Base-by-base conservation (phyloP, 2,888 invertebrate genomes). In the Platycheirus rosarum region DNA sequence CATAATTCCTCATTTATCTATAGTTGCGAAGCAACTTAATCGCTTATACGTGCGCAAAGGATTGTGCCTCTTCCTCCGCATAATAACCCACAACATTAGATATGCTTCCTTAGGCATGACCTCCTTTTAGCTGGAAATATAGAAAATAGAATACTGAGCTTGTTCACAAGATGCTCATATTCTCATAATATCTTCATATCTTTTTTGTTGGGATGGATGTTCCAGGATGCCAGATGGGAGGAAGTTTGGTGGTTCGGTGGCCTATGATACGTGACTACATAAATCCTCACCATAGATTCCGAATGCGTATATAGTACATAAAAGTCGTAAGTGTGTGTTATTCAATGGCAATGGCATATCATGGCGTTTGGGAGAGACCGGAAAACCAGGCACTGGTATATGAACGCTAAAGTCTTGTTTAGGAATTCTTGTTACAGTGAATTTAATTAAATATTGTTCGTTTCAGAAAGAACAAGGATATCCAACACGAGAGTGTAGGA, bases 391-490 rank as follows among this genome's bases (percentile, higher is more conserved):
- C 18, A 23, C 23, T 8, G 6, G 6, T 16, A 4, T 9, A 11
- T 9, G 18, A 53, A 32, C 63, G 57, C 53, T 75, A 66, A 71
- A 66, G 60, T 76, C 53, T 65, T 70, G 40, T 70, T 75, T 78
- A 68, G 73, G 62, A 29, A 70, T 14, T 26, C 14, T 42, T n/a
- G n/a, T 14, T 65, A 65, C 51, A 76, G 57, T 32, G 57, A 80
- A 80, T 70, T 69, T 75, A 80, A 80, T 80, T 80, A 80, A 75
- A 80, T 80, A 75, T 57, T 79, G 74, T 60, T 60, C 57, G 46
- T 55, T n/a, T 62, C 44, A 23, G 62, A 32, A 23, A 8, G 48
- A 51, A 53, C 23, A 53, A 53, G 42, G 62, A 44, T 35, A 18
- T 13, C 7, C 55, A 9, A 14, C 9, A 8, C 3, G 23, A 48